phyloP scores from a whole-genome alignment of 2,888 invertebrate genomes.

The Caradrina kadenii region DNA sequence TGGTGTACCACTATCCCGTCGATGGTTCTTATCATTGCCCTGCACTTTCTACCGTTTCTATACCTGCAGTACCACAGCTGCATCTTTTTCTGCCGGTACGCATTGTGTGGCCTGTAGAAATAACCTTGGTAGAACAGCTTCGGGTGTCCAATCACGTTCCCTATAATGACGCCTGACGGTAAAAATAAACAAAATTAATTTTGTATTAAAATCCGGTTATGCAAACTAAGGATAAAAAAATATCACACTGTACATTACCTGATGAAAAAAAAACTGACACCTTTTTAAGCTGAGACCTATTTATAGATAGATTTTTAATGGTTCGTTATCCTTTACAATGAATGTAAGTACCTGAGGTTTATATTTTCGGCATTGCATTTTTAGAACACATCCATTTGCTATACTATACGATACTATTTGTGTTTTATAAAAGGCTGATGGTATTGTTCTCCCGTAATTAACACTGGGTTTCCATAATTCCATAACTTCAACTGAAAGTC shows the following conservation, averaged over 20 bases:
- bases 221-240: background rate
- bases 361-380: no score
- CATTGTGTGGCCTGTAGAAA: slow-evolving; percentile 76
- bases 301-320: no score
- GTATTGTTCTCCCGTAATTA: no score
- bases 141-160: slow-evolving; percentile 68
- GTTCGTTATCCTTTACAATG: no score
- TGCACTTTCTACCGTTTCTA: slow-evolving; percentile 60
- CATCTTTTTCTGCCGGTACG: slow-evolving; percentile 68
- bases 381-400: no score
- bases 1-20: slow-evolving; percentile 44
- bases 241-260: slow-evolving; percentile 15
- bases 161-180: slow-evolving; percentile 53
- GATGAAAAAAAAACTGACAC: background rate
- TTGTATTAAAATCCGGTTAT: background rate
- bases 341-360: no score
- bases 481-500: no score
- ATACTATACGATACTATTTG: no score
- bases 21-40: slow-evolving; percentile 55
- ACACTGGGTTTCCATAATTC: no score
- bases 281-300: background rate
- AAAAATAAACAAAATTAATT: slow-evolving; percentile 20
- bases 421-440: no score
- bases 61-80: slow-evolving; percentile 78
- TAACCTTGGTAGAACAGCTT: slow-evolving; percentile 73